These are phyloP conservation scores for Sebastes aleutianus DNA, from an alignment of 2,797 vertebrate genomes.

Conservation along the genomic window DNA sequence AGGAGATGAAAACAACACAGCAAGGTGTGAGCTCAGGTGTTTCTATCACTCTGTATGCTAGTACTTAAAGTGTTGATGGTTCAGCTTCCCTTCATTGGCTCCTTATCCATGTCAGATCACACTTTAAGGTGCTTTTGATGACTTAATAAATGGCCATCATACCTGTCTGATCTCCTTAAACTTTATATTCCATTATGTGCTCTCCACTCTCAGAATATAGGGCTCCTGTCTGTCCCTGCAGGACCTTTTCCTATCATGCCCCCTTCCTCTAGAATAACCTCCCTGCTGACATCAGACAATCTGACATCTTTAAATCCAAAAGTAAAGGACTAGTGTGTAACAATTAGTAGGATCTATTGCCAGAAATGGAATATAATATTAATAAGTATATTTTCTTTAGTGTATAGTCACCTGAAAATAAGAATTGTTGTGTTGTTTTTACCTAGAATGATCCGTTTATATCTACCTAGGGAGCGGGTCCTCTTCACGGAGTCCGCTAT, in stretches of 20 bases:
- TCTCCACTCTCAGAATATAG: not conserved
- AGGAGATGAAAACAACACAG: conserved; percentile 28
- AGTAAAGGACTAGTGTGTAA: too few relatives aligned
- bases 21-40: conserved; percentile 38
- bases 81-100: not conserved
- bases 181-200: not conserved
- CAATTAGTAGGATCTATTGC: too few relatives aligned
- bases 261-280: too few relatives aligned
- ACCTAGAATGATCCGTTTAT: too few relatives aligned
- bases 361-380: too few relatives aligned
- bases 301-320: too few relatives aligned
- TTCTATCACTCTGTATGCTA: conserved; percentile 9
- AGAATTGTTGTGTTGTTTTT: too few relatives aligned
- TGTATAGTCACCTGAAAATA: too few relatives aligned
- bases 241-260: not conserved
- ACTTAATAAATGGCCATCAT: not conserved
- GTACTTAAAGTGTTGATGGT: not conserved
- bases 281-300: too few relatives aligned
- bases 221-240: not conserved
- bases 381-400: too few relatives aligned
- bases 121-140: not conserved
- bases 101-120: not conserved
- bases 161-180: not conserved
- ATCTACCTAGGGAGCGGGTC: too few relatives aligned
- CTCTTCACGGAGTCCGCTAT: too few relatives aligned